Base-by-base conservation (phyloP, 2,888 invertebrate species). In the Plusia festucae region DNA sequence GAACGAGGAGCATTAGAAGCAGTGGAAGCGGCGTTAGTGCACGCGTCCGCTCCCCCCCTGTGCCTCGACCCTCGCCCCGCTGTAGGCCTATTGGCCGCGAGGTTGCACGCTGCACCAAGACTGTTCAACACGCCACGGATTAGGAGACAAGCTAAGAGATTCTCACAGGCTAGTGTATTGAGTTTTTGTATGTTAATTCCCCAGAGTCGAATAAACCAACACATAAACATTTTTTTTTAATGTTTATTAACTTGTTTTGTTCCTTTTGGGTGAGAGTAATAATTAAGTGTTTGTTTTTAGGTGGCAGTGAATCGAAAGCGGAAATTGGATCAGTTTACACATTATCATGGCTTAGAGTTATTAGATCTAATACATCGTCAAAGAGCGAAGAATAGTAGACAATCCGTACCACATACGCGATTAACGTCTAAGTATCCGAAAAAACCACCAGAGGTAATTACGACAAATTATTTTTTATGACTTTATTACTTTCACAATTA, bases 31-130 rank as follows among this genome's bases (percentile, higher is more conserved):
- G 97, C 98, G 80, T 90, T 99, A 68, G 96, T 99, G 46, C 96
- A 98, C 84, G 98, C 98, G 15, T 98, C 98, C 5, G 97, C 98
- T 72, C 98, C 98, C 15, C 98, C 98, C 6, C 93, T 99, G 40
- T 99, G 98, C 89, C 95, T 99, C 59, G 98, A 99, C 91, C 98
- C 99, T 4, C 97, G 97, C 83, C 98, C 98, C 2, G 96, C 97
- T 27, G 97, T 98, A 51, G 97, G 97, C 30, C 92, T 97, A 57
- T 95, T 97, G 65, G 96, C 97, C 32, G 97, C 98, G 58, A 96
- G 97, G 78, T 90, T 98, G 51, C 97, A 98, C 85, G 97, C 97
- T 78, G 96, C 97, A 58, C 96, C 97, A 65, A 95, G 97, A 79
- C 93, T 97, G 64, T 97, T 97, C 82, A 97, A 97, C 80, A 97